Base-by-base conservation (phyloP, 2,113 vertebrate genomes). In the Calyptomena viridis region DNA sequence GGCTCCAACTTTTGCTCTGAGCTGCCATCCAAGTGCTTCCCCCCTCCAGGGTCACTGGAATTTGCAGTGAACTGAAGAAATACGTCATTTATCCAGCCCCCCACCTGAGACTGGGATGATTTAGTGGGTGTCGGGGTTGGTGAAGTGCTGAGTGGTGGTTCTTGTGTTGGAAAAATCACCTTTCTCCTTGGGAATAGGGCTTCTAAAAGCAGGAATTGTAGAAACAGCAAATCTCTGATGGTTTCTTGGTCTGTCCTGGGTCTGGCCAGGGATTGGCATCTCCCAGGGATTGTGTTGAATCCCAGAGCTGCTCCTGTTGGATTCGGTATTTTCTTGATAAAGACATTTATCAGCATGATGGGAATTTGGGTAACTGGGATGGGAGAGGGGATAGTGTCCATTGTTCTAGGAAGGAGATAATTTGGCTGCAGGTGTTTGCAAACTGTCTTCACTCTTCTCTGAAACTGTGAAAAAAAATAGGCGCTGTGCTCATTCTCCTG, bases 321-420 rank as follows among this genome's bases (percentile, higher is more conserved):
- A n/a, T 39, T 4, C 22, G 16, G 40, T 5, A 6, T 64, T 73
- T 84, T 16, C 25, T 76, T 73, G 35, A 35, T 31, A 14, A 20
- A 40, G 35, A 5, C 4, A 1, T 31, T 49, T 4, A 4, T 42
- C 14, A 47, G 14, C 16, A 2, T 4, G n/a, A 19, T 14, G 62
- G 7, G 5, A 25, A 24, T n/a, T 81, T 0, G 2, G 42, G 30
- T n/a, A 46, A 58, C 33, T 11, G n/a, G 42, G 52, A 40, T 0
- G 4, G 78, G 68, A 58, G 23, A 53, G 69, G n/a, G 17, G 46
- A 39, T 49, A 0, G 4, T 31, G 33, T 28, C 30, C 0, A 1
- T 53, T 28, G 60, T 44, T 19, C 40, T 47, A 30, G 33, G 50
- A 46, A 15, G 35, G 78, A 25, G 39, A 40, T 78, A 15, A 47